Conservation (phyloP, 30 jellyfish, hydroid and myxozoan genomes). For the Aurelia aurita region DNA sequence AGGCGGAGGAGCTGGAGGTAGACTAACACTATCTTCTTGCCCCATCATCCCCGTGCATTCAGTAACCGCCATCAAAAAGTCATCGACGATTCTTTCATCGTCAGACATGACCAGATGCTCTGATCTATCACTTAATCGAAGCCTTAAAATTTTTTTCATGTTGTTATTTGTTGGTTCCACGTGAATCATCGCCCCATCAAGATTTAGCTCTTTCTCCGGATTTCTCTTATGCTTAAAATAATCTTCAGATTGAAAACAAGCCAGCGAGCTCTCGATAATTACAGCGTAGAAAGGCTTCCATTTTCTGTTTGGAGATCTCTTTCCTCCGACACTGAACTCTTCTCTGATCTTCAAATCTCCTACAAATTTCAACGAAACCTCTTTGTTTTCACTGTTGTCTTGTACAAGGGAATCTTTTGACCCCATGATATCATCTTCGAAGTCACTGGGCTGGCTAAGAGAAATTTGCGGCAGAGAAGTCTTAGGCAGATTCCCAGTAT, state of each 20-base stretch:
- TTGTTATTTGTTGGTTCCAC: slow-evolving; percentile 18
- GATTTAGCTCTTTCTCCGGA: slow-evolving; percentile 14
- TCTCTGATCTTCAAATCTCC: slow-evolving; percentile 56
- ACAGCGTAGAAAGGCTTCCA: slow-evolving; percentile 56
- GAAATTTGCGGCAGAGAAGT: neutral
- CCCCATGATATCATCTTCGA: slow-evolving; percentile 24
- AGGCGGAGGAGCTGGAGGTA: slow-evolving; percentile 71
- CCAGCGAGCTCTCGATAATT: neutral
- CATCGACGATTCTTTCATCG: slow-evolving; percentile 39
- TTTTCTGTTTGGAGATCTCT: slow-evolving; percentile 8
- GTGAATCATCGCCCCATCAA: slow-evolving; percentile 37
- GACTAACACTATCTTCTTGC: slow-evolving; percentile 54
- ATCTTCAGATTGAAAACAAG: slow-evolving; percentile 23
- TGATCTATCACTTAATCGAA: slow-evolving; percentile 41
- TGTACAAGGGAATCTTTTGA: no score
- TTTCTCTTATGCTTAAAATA: neutral
- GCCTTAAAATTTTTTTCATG: slow-evolving; percentile 26
- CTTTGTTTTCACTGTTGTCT: no score
- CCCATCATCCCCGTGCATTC: slow-evolving; percentile 47
- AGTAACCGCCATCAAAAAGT: slow-evolving; percentile 67
- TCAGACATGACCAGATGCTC: slow-evolving; percentile 42
- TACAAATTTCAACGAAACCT: slow-evolving; percentile 23
- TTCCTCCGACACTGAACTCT: slow-evolving; percentile 11
- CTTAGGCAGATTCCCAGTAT: no score
- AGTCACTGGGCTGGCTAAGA: slow-evolving; percentile 2